Conservation (phyloP, 2,888 invertebrate species). For the Gasteruption jaculator region DNA sequence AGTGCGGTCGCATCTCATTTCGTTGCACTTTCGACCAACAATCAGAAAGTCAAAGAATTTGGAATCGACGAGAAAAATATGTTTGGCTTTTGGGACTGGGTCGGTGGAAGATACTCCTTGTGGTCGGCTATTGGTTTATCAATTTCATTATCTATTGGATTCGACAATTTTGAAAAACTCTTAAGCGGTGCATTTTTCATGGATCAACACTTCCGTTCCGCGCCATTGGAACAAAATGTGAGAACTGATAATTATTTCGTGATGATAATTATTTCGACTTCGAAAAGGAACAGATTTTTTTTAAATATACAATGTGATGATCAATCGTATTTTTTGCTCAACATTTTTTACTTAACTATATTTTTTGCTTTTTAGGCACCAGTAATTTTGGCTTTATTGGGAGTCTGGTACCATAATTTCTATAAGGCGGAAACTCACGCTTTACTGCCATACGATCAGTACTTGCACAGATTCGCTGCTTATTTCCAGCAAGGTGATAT, state of each 20-base stretch:
- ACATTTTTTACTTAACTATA: not conserved
- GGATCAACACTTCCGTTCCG: slow-evolving; percentile 86
- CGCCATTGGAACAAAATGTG: slow-evolving; percentile 90
- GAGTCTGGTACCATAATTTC: slow-evolving; percentile 93
- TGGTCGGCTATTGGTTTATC: slow-evolving; percentile 99
- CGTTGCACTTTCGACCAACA: slow-evolving; percentile 96
- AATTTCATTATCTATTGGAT: slow-evolving; percentile 89
- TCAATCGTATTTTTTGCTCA: not conserved
- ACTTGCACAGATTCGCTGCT: slow-evolving; percentile 96
- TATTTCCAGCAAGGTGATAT: slow-evolving; percentile 99
- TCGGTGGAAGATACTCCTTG: slow-evolving; percentile 93
- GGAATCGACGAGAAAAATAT: slow-evolving; percentile 96
- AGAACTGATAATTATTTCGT: slow-evolving; percentile 37
- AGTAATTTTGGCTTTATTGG: slow-evolving; percentile 86
- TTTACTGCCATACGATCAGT: slow-evolving; percentile 96
- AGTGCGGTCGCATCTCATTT: slow-evolving; percentile 93
- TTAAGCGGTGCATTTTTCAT: slow-evolving; percentile 88
- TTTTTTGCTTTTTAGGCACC: slow-evolving; percentile 65
- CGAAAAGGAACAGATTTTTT: slow-evolving; percentile 6
- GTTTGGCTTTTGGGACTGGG: slow-evolving; percentile 99
- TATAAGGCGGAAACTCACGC: slow-evolving; percentile 94
- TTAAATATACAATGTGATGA: not conserved
- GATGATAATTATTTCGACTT: not conserved
- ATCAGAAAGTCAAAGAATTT: slow-evolving; percentile 89
- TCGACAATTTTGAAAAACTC: slow-evolving; percentile 89